Evolutionary conservation across 2,888 invertebrate species (phyloP), one percentile per base, ranked within the genome.

Genomic region (Stenodera caucasica): DNA sequence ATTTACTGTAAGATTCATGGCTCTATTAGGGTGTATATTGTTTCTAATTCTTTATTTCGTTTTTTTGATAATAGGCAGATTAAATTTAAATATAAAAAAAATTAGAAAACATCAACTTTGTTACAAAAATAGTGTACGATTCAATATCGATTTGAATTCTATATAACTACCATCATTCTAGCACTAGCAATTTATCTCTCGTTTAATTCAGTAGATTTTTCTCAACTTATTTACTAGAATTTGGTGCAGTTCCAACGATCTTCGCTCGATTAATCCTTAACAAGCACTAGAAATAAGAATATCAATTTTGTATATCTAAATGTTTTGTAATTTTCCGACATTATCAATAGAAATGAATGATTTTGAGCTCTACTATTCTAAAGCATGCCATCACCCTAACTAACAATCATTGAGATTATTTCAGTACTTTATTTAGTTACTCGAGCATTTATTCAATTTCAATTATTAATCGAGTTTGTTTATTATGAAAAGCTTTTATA

Each of bases 381-480:
- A 60, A 60, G 52, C 53, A 60, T 56, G 60, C 55, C 56, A 60
- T 60, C n/a, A n/a, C n/a, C n/a, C 52, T 26, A 61, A 58, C 61
- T 55, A 61, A 58, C 58, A 61, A 61, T 61, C 61, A 61, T 57
- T 58, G 51, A 55, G 58, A 58, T 55, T 55, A 61, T 61, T 58
- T 61, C 49, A 55, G 57, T 33, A 60, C 53, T 60, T 57, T 54
- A 37, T 37, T 37, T 15, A 37, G 2, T 37, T 37, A 4, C 4
- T 33, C n/a, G 11, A n/a, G n/a, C n/a, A n/a, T n/a, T n/a, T n/a
- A n/a, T n/a, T n/a, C n/a, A n/a, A n/a, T n/a, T n/a, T n/a, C n/a
- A n/a, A n/a, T n/a, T n/a, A n/a, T n/a, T n/a, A n/a, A n/a, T n/a
- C n/a, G n/a, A n/a, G n/a, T n/a, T n/a, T n/a, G n/a, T n/a, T n/a